phyloP scores from a whole-genome alignment of 2,797 vertebrate species.

The Tauraco hartlaubi region DNA sequence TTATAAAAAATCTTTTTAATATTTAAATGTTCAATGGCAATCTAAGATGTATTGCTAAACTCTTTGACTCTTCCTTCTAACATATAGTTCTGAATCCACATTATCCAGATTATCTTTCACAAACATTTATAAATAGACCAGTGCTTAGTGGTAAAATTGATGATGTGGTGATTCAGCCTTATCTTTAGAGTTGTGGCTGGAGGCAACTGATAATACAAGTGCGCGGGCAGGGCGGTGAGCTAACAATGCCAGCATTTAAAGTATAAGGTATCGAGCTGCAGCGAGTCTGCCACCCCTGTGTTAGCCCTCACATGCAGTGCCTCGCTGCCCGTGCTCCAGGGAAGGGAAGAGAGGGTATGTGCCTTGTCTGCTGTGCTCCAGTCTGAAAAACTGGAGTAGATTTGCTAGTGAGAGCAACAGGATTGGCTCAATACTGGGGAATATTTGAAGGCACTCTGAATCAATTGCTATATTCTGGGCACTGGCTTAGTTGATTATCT shows the following conservation, averaged over 20 bases:
- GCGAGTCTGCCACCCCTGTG: neutral
- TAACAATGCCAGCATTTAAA: neutral
- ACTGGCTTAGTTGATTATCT: neutral
- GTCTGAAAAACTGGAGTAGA: neutral
- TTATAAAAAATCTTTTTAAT: neutral
- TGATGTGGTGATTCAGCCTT: neutral
- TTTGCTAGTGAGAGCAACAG: neutral
- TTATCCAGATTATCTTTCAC: neutral
- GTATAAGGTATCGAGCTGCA: neutral
- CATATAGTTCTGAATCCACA: neutral
- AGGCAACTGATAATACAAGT: neutral
- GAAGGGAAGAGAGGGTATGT: neutral
- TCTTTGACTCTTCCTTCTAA: neutral
- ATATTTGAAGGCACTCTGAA: neutral
- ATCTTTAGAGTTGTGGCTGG: neutral
- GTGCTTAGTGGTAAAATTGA: neutral
- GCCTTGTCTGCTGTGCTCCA: neutral
- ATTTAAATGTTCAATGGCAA: neutral
- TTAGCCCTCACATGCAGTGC: neutral
- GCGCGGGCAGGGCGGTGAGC: neutral
- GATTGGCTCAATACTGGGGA: neutral
- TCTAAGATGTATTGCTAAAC: neutral
- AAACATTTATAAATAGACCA: neutral
- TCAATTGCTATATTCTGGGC: neutral
- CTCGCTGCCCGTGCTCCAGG: neutral